These are phyloP conservation scores for Ameiurus melas DNA, from an alignment of 2,113 vertebrate species.

Conservation along the genomic window DNA sequence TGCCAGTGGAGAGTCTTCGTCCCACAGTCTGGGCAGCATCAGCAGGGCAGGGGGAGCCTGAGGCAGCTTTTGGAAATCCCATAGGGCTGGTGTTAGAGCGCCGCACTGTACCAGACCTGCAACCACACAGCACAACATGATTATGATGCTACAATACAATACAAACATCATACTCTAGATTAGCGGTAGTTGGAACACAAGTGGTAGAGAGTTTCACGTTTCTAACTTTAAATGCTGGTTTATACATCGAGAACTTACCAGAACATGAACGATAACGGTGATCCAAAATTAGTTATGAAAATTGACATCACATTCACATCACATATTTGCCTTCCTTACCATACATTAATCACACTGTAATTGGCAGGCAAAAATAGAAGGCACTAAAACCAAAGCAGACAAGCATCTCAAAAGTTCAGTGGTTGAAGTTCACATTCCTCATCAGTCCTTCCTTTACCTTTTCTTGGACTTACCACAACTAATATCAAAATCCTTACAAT, in stretches of 20 bases:
- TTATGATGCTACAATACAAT: background rate
- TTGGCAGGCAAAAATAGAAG: background rate
- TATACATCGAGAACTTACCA: background rate
- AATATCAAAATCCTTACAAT: slow-evolving; percentile 1
- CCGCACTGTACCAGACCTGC: slow-evolving; percentile 84
- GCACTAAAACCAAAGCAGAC: background rate
- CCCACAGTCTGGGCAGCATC: slow-evolving; percentile 78
- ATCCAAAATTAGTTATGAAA: background rate
- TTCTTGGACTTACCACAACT: background rate
- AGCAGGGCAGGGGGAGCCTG: slow-evolving; percentile 81
- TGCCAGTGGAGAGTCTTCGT: slow-evolving; percentile 88
- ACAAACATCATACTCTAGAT: background rate
- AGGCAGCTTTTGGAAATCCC: slow-evolving; percentile 86
- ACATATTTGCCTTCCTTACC: background rate
- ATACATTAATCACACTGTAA: background rate
- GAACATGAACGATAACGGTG: background rate
- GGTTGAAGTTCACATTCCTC: background rate
- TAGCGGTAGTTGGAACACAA: background rate
- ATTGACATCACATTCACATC: background rate
- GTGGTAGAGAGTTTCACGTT: background rate
- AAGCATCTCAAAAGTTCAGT: background rate
- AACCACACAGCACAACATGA: slow-evolving; percentile 24
- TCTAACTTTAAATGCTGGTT: background rate
- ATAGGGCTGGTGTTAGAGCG: slow-evolving; percentile 95
- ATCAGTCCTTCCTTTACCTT: background rate